These are phyloP conservation scores for Notarius lentiginosus DNA, from an alignment of 2,113 vertebrate genomes.

Conservation along the genomic window DNA sequence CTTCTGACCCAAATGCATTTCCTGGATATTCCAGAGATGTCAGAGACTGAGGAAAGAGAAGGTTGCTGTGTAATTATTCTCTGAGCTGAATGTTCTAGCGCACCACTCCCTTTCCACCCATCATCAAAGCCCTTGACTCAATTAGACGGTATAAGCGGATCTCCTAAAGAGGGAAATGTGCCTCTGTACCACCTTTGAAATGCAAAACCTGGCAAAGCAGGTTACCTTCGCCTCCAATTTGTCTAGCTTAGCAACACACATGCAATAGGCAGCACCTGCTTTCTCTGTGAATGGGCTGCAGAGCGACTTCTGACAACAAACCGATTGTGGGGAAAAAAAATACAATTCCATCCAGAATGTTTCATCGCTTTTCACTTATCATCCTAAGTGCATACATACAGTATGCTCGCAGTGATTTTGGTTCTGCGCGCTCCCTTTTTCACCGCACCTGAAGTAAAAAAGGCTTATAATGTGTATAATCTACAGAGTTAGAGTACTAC, in stretches of 20 bases:
- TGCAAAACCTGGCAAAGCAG: slow-evolving; percentile 63
- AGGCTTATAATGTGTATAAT: slow-evolving; percentile 24
- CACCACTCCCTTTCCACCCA: slow-evolving; percentile 60
- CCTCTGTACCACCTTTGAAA: slow-evolving; percentile 66
- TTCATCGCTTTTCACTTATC: slow-evolving; percentile 11
- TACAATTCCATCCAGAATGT: slow-evolving; percentile 3
- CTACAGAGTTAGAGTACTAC: slow-evolving; percentile 18
- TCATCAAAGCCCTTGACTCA: slow-evolving; percentile 70
- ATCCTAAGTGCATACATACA: neutral
- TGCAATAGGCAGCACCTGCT: slow-evolving; percentile 42
- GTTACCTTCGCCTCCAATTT: slow-evolving; percentile 57
- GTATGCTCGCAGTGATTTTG: neutral
- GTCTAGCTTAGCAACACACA: slow-evolving; percentile 49
- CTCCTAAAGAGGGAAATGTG: slow-evolving; percentile 49
- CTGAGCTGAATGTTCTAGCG: slow-evolving; percentile 57
- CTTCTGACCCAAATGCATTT: slow-evolving; percentile 26
- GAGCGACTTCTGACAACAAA: slow-evolving; percentile 26
- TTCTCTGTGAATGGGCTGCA: slow-evolving; percentile 1
- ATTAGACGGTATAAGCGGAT: slow-evolving; percentile 63
- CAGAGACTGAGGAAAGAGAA: slow-evolving; percentile 33
- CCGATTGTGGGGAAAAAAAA: neutral
- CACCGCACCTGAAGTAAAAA: slow-evolving; percentile 18
- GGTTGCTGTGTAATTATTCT: slow-evolving; percentile 68
- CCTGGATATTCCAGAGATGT: slow-evolving; percentile 1
- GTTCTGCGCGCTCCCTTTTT: slow-evolving; percentile 4